A percentile compares a stretch with the other conserved stretches of the same genome.
Evolutionary conservation across 2,113 vertebrate genomes (phyloP).

Genomic region (Cygnus atratus): DNA sequence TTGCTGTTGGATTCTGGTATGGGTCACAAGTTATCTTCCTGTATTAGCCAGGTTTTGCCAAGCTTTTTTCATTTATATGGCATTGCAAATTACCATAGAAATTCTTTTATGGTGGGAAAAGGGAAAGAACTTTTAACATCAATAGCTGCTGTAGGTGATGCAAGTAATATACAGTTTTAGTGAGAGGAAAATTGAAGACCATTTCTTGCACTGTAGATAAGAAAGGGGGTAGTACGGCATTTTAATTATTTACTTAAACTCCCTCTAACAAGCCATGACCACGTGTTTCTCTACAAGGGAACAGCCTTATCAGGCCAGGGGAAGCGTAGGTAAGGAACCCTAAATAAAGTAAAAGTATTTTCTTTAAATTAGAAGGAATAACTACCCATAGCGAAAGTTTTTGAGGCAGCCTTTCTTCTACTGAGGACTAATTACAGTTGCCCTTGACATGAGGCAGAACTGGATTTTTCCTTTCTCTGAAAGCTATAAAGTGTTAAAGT

Average conservation of each 20-base stretch:
- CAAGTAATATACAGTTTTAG: fast-evolving
- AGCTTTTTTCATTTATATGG: neutral
- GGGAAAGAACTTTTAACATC: neutral
- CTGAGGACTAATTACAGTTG: neutral
- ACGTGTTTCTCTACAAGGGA: neutral
- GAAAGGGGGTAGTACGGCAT: no score
- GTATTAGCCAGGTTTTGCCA: neutral
- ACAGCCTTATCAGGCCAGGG: neutral
- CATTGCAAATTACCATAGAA: fast-evolving
- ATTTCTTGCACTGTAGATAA: fast-evolving
- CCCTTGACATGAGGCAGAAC: neutral
- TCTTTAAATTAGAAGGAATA: neutral
- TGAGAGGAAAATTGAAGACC: fast-evolving
- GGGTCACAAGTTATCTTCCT: fast-evolving
- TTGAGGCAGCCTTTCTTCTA: neutral
- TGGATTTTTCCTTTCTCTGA: neutral
- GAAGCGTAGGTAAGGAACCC: fast-evolving
- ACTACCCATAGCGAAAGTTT: neutral
- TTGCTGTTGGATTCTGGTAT: neutral
- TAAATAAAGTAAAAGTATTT: neutral
- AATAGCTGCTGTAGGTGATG: neutral
- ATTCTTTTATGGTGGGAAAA: fast-evolving
- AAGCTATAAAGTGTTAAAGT: neutral
- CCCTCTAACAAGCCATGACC: fast-evolving
- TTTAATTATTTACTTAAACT: neutral